These are phyloP conservation scores for Apodemia zela DNA, from an alignment of 2,888 invertebrate species.

Conservation along the genomic window DNA sequence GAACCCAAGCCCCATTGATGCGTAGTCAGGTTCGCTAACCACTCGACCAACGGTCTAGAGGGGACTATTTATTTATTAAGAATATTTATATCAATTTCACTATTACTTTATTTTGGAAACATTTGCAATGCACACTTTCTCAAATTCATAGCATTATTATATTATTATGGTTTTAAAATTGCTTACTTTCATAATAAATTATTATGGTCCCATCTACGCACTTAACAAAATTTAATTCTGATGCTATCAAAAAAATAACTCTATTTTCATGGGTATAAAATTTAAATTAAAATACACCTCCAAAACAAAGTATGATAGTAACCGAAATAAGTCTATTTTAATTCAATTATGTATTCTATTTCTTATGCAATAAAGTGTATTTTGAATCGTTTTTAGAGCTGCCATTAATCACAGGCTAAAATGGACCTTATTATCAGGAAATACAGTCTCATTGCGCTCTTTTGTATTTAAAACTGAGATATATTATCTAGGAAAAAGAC, in stretches of 20 bases:
- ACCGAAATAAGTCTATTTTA: background rate
- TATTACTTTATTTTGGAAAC: too few species aligned
- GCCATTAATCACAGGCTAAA: slow-evolving; percentile 18
- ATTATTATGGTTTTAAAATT: slow-evolving; percentile 6
- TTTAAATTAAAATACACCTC: slow-evolving; percentile 10
- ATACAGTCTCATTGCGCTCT: slow-evolving; percentile 20
- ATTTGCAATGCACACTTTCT: background rate
- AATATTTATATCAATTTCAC: too few species aligned
- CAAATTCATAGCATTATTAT: background rate
- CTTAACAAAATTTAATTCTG: slow-evolving; percentile 3
- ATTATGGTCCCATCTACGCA: background rate
- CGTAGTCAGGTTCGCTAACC: too few species aligned
- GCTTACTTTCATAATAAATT: background rate
- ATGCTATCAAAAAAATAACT: slow-evolving; percentile 21
- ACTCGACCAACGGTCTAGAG: too few species aligned
- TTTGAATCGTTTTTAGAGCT: background rate
- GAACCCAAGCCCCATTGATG: too few species aligned
- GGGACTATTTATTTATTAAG: too few species aligned
- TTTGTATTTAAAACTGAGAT: slow-evolving; percentile 40
- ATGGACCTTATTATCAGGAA: slow-evolving; percentile 21
- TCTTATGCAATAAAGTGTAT: background rate
- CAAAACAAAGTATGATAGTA: background rate
- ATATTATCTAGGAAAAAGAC: slow-evolving; percentile 33
- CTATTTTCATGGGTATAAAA: background rate
- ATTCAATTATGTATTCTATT: background rate